Base-by-base conservation (phyloP, 2,113 vertebrate genomes). In the Bubo bubo region DNA sequence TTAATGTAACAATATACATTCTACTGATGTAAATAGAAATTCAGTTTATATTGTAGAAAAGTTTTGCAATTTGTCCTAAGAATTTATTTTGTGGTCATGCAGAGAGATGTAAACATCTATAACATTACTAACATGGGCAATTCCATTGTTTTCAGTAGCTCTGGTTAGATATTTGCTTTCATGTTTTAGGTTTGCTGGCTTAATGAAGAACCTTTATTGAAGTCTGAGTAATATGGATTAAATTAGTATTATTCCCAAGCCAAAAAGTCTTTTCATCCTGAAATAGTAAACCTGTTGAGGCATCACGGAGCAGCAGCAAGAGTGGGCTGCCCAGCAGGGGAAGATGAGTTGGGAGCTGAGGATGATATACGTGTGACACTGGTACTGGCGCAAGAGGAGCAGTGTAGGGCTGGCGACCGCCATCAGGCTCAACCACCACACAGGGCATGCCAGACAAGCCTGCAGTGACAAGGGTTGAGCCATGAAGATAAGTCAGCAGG, bases 341-440 rank as follows among this genome's bases (percentile, higher is more conserved):
- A 26, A 10, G 60, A 6, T 22, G 37, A 60, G 34, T 35, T 43
- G 52, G 70, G 32, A 26, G 24, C 23, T 41, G 72, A 32, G 39
- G 53, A 23, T 27, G 30, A 45, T 45, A 17, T 8, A 45, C 18
- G 43, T 45, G 43, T 45, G 43, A 45, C 43, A 45, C 43, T 17
- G 8, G 43, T 45, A 75, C 35, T 1, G 3, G 77, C 35, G 50
- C 28, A 39, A 35, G 32, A 71, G 35, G 23, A 71, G 15, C 55
- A 34, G 22, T 50, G 10, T 2, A 28, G 70, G 35, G 27, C 27
- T 76, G 49, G n/a, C 1, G 17, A 8, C 12, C 1, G 1, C 34
- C 20, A 3, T 37, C 19, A 30, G 37, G 45, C 59, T 79, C 23
- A 18, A 23, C 59, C 37, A 37, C 37, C 27, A 4, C 18, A 4